Evolutionary conservation across 2,113 vertebrate genomes (phyloP), one percentile per base, ranked within the genome.

Genomic region (Centropus bengalensis): DNA sequence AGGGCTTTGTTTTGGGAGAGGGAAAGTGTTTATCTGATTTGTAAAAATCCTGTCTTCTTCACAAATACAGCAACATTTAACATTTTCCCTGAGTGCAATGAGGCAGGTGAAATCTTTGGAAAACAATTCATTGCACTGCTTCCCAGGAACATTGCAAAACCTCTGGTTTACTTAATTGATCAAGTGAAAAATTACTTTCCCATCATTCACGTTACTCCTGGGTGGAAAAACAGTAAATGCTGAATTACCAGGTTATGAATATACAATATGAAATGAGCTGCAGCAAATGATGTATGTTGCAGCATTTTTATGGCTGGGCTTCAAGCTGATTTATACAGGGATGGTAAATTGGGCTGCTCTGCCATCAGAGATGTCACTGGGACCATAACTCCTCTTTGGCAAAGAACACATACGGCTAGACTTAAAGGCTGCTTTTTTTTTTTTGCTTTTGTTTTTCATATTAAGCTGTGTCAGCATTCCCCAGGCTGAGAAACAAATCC

Each of bases 221-320:
- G 83, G 49, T 96, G 85, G 84, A 82, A 90, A 64, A 82, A 44
- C 44, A 88, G 69, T 91, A 96, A 96, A 89, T 71, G 42, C 54
- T 71, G 89, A 94, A 88, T 95, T 96, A 28, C 69, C 89, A 93
- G 79, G 69, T 90, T 95, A 78, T 94, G 95, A 94, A 96, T 94
- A 93, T 86, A 86, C 33, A 42, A 70, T 94, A 93, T 81, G 88
- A 55, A 85, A 87, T 79, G 70, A 97, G 95, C 60, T 75, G 71
- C 88, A 91, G 94, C 87, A 94, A 84, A 82, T 90, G 27, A 86
- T 92, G 47, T 87, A 88, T 88, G 91, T 44, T 91, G 85, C 16
- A 22, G 64, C 56, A 71, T 95, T 96, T 95, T 96, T 90, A 94
- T 79, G 64, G 67, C 85, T 83, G 74, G 68, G 64, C 91, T 96